A percentile compares a stretch with the other conserved stretches of the same genome.
phyloP scores from a whole-genome alignment of 2,797 vertebrate species.

The Trichosurus vulpecula region DNA sequence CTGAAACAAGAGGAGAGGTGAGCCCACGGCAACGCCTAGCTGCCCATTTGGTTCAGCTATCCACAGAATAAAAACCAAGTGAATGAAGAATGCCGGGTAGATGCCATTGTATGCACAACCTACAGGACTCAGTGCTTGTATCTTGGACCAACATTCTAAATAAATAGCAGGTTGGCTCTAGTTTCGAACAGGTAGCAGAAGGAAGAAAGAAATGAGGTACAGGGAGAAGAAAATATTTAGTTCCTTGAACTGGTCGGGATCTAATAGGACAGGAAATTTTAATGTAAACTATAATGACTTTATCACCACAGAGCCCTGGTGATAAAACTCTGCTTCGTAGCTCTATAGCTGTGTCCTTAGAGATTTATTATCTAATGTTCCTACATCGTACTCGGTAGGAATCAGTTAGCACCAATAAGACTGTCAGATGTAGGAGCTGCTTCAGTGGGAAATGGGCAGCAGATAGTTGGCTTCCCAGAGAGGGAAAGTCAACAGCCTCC shows the following conservation, averaged over 20 bases:
- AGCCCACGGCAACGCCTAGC: background rate
- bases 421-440: background rate
- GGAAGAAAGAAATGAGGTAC: background rate
- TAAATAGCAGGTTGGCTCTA: background rate
- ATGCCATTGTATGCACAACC: background rate
- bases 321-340: background rate
- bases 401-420: background rate
- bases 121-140: background rate
- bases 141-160: background rate
- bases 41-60: background rate
- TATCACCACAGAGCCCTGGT: background rate
- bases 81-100: background rate
- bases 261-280: background rate
- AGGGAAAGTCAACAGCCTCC: background rate
- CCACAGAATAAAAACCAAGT: background rate
- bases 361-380: background rate
- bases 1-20: background rate
- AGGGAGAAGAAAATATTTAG: background rate
- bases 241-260: background rate
- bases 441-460: background rate
- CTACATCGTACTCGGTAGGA: background rate
- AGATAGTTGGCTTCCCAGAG: background rate
- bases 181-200: background rate
- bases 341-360: background rate
- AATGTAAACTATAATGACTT: background rate